These are phyloP conservation scores for Drosophila micromelanica DNA, from an alignment of 1,140 invertebrate species.

Conservation along the genomic window DNA sequence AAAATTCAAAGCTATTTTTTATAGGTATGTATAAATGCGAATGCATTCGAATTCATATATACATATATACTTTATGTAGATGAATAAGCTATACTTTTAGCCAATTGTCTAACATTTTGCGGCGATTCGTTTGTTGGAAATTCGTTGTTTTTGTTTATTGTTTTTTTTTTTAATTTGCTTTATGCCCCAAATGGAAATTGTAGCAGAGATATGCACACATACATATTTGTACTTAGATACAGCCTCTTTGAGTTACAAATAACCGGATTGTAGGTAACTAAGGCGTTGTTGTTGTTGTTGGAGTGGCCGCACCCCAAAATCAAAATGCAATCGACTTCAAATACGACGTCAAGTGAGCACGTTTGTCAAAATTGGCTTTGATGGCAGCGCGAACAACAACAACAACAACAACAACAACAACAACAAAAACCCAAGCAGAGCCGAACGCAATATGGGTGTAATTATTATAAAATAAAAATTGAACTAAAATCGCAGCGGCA, in stretches of 20 bases:
- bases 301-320: constrained; percentile 9
- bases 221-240: too few species aligned
- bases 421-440: constrained; percentile 27
- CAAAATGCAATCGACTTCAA: constrained; percentile 25
- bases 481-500: constrained; percentile 41
- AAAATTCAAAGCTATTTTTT: too few species aligned
- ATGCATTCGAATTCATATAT: too few species aligned
- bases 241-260: background rate
- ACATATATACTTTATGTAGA: too few species aligned
- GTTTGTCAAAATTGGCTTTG: constrained; percentile 57
- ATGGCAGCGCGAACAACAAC: constrained; percentile 34
- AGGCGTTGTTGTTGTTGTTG: constrained; percentile 5
- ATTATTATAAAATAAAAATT: constrained; percentile 57
- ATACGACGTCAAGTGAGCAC: constrained; percentile 28
- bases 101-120: too few species aligned
- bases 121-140: too few species aligned
- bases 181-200: background rate
- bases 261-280: constrained; percentile 17
- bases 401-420: too few species aligned
- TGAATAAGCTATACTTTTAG: too few species aligned
- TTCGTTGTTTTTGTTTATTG: too few species aligned
- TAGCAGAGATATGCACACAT: background rate
- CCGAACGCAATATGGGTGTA: constrained; percentile 54
- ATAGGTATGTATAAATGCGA: too few species aligned
- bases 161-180: too few species aligned